phyloP scores from a whole-genome alignment of 2,113 vertebrate genomes.

The Syngnathus typhle region DNA sequence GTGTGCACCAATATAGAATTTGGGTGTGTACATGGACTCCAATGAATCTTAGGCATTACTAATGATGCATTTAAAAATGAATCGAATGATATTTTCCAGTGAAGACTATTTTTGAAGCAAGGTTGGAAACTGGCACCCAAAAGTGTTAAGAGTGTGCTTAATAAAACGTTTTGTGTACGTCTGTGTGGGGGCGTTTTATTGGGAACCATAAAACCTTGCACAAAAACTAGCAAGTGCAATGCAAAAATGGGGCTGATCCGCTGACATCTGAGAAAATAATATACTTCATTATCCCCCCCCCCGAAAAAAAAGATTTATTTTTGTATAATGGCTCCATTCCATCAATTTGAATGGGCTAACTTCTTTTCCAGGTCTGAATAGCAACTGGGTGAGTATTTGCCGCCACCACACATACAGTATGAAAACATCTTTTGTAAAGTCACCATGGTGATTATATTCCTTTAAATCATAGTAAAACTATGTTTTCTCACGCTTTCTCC shows the following conservation, averaged over 20 bases:
- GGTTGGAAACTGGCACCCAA: constrained; percentile 13
- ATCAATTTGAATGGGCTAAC: constrained; percentile 70
- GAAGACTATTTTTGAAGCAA: neutral
- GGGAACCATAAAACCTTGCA: neutral
- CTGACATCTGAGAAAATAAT: neutral
- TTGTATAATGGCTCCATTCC: constrained; percentile 26
- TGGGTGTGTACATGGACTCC: constrained; percentile 2
- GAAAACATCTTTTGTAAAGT: constrained; percentile 23
- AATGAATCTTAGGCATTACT: constrained; percentile 3
- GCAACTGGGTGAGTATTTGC: constrained; percentile 1
- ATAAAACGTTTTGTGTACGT: neutral
- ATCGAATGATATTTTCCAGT: neutral
- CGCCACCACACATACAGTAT: constrained; percentile 15
- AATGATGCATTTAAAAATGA: constrained; percentile 3
- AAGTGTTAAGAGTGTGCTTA: constrained; percentile 8
- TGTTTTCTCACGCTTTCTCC: neutral
- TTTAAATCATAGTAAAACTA: constrained; percentile 23
- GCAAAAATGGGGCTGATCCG: neutral
- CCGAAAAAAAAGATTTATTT: neutral
- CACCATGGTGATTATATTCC: constrained; percentile 32
- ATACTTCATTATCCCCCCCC: neutral
- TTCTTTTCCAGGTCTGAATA: constrained; percentile 64
- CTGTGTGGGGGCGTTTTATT: neutral
- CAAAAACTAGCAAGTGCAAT: neutral
- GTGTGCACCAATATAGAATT: constrained; percentile 6